Conservation (phyloP, 2,888 invertebrate species). For the Norana najaformis region DNA sequence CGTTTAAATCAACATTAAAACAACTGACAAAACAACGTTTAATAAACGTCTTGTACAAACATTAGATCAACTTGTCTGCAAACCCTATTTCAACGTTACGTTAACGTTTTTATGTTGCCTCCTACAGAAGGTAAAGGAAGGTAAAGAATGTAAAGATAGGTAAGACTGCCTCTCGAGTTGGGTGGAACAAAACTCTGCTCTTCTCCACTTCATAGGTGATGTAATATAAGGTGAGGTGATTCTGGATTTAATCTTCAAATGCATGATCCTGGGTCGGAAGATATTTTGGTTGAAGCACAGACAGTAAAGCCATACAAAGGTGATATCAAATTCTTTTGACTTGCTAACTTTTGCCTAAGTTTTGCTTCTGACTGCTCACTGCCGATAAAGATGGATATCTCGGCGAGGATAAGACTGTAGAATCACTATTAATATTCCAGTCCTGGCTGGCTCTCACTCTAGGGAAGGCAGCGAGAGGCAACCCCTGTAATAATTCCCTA, state of each 20-base stretch:
- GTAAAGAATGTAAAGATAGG: not conserved
- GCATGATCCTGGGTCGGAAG: not conserved
- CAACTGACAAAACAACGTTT: too few relatives aligned
- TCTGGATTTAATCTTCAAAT: not conserved
- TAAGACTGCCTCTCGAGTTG: too few relatives aligned
- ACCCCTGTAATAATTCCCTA: conserved; percentile 24
- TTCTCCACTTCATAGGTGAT: not conserved
- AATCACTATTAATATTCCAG: conserved; percentile 1
- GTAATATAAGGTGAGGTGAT: not conserved
- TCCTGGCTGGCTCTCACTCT: not conserved
- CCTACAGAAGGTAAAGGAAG: too few relatives aligned
- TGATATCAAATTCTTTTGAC: not conserved
- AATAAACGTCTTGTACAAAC: too few relatives aligned
- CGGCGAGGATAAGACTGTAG: not conserved
- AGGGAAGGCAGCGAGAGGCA: not conserved
- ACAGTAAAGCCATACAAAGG: not conserved
- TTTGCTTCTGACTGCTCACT: not conserved
- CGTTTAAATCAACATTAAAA: too few relatives aligned
- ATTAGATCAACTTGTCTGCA: too few relatives aligned
- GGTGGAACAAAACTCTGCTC: not conserved
- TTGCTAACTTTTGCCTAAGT: not conserved
- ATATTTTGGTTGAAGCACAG: not conserved
- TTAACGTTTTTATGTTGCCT: too few relatives aligned
- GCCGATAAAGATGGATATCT: not conserved
- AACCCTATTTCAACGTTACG: too few relatives aligned